A percentile compares a stretch with the other conserved stretches of the same genome.
phyloP scores from a whole-genome alignment of 1,140 invertebrate genomes.

The Papilio machaon region DNA sequence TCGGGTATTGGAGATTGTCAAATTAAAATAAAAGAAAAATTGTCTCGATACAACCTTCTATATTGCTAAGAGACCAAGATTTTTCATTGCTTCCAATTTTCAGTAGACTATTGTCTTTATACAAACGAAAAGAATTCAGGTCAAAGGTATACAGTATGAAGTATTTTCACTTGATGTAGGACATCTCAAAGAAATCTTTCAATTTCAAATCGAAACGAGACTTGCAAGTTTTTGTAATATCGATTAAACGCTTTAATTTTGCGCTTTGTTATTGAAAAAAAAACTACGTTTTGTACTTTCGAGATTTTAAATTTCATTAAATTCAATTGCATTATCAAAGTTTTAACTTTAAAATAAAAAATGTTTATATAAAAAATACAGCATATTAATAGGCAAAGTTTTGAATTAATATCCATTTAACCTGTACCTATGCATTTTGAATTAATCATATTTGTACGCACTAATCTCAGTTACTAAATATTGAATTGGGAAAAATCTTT shows the following conservation, averaged over 20 bases:
- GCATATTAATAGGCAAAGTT: no score
- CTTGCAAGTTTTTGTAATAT: background rate
- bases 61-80: slow-evolving; percentile 17
- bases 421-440: no score
- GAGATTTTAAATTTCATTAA: no score
- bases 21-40: slow-evolving; percentile 34
- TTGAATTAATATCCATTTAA: no score
- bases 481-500: no score
- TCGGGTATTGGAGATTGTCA: slow-evolving; percentile 37
- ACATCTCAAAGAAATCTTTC: background rate
- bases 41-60: slow-evolving; percentile 14
- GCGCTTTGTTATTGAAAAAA: background rate
- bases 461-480: no score
- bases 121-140: slow-evolving; percentile 8
- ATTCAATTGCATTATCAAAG: no score
- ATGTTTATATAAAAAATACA: no score
- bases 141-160: slow-evolving; percentile 2
- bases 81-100: slow-evolving; percentile 25
- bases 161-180: background rate
- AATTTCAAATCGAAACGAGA: background rate
- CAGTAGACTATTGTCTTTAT: slow-evolving; percentile 10
- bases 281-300: no score
- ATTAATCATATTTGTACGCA: no score
- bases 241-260: background rate
- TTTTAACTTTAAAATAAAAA: no score